Evolutionary conservation across 1,140 invertebrate species (phyloP), one percentile per base, ranked within the genome.

Genomic region (Pomacea maculata): DNA sequence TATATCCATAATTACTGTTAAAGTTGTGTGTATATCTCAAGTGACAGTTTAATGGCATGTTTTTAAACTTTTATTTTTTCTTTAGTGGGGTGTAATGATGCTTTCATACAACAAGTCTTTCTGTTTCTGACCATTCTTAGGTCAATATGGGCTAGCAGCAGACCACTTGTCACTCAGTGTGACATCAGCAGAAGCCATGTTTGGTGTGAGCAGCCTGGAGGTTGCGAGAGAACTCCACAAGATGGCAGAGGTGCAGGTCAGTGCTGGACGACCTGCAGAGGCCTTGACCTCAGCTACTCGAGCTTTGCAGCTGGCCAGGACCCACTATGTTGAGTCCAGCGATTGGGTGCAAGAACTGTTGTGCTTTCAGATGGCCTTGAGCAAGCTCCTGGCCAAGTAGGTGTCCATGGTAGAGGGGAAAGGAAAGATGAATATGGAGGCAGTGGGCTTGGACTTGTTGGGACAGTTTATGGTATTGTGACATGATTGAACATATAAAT

Each of bases 161-260:
- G 83, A 86, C 10, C 92, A 92, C 84, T 85, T 94, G 9, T 87
- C 92, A 82, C 80, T 91, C 67, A 92, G 91, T 85, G 82, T 94
- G 21, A 70, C 83, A 8, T 88, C 90, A 61, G 86, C 93, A n/a
- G 90, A 91, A 82, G 86, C 91, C 81, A 89, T 91, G 77, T 94
- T 92, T 91, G 94, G 94, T 0, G 81, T 80, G 14, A 88, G 90
- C 63, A 94, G 94, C 83, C 89, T 94, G 73, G 94, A 94, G 89
- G 83, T 93, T 78, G 92, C 91, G 0, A 90, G 93, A 80, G 93
- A 94, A 88, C 88, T 94, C 34, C 92, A 90, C 75, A 92, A 92
- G 76, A 87, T 87, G 64, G 86, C 88, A 34, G 91, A 91, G 68
- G 80, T 92, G 92, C 93, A 82, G 92, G 93, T 85, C 93, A 93